phyloP scores from a whole-genome alignment of 2,797 vertebrate species.

The Etheostoma nigrum region DNA sequence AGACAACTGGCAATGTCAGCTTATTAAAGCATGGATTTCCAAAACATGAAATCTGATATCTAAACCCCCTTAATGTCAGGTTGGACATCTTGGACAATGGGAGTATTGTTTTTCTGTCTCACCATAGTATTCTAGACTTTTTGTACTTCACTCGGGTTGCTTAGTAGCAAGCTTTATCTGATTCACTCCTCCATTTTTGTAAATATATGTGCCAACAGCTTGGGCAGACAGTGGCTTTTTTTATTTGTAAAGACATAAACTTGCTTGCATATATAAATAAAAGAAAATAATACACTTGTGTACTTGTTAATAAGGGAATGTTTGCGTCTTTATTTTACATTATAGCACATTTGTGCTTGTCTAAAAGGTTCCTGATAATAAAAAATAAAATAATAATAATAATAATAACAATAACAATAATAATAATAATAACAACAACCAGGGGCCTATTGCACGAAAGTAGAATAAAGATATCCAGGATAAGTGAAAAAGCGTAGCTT shows the following conservation, averaged over 20 bases:
- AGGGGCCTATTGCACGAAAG: too few relatives aligned
- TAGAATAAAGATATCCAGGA: too few relatives aligned
- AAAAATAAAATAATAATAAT: too few relatives aligned
- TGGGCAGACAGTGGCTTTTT: slow-evolving; percentile 93
- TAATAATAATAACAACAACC: too few relatives aligned
- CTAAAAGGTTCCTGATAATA: neutral
- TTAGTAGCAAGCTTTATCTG: slow-evolving; percentile 95
- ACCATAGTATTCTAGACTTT: slow-evolving; percentile 77
- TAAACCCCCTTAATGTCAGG: slow-evolving; percentile 37
- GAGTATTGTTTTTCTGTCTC: slow-evolving; percentile 69
- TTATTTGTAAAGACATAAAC: slow-evolving; percentile 96
- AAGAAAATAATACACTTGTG: slow-evolving; percentile 91
- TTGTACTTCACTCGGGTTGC: slow-evolving; percentile 97
- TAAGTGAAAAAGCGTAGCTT: too few relatives aligned
- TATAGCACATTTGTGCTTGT: neutral
- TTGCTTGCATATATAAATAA: slow-evolving; percentile 98
- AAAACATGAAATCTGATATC: slow-evolving; percentile 30
- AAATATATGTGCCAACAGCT: slow-evolving; percentile 99
- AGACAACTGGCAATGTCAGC: slow-evolving; percentile 30
- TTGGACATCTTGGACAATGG: slow-evolving; percentile 76
- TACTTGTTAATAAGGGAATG: slow-evolving; percentile 88
- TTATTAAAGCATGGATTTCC: slow-evolving; percentile 29
- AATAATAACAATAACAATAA: too few relatives aligned
- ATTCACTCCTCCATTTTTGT: slow-evolving; percentile 91
- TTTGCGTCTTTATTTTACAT: slow-evolving; percentile 67